These are phyloP conservation scores for Machimus rusticus DNA, from an alignment of 2,888 invertebrate genomes.

Conservation along the genomic window DNA sequence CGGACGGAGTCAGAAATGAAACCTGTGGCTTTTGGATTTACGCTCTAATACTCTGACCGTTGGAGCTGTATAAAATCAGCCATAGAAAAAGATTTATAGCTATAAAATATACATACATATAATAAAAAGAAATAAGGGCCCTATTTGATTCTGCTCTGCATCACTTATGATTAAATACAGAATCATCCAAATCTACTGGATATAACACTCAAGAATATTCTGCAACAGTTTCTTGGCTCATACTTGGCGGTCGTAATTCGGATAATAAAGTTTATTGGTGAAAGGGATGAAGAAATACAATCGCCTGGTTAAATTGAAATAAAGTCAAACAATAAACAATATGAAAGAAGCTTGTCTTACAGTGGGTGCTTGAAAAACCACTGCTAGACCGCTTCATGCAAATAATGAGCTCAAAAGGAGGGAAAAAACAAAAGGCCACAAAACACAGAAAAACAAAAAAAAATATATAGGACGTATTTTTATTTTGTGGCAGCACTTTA, in stretches of 20 bases:
- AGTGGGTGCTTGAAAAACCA: neutral
- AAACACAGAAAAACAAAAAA: neutral
- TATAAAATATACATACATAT: too few relatives aligned
- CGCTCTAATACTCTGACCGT: too few relatives aligned
- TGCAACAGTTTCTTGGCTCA: neutral
- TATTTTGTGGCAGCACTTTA: neutral
- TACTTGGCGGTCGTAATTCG: neutral
- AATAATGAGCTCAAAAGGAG: neutral
- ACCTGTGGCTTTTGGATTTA: too few relatives aligned
- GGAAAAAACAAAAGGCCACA: neutral
- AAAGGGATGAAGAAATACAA: neutral
- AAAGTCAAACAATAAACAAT: neutral
- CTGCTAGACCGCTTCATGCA: neutral
- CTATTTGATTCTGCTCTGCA: neutral
- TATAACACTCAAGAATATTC: neutral
- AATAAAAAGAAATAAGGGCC: too few relatives aligned
- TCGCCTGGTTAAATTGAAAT: neutral
- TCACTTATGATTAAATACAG: neutral
- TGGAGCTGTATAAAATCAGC: too few relatives aligned
- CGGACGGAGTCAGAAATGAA: too few relatives aligned
- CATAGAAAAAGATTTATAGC: too few relatives aligned
- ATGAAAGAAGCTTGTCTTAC: neutral
- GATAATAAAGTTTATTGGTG: neutral
- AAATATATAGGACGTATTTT: neutral
- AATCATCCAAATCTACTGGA: neutral